Evolutionary conservation across 2,888 invertebrate species (phyloP).

Genomic region (Mesorhabditis belari): DNA sequence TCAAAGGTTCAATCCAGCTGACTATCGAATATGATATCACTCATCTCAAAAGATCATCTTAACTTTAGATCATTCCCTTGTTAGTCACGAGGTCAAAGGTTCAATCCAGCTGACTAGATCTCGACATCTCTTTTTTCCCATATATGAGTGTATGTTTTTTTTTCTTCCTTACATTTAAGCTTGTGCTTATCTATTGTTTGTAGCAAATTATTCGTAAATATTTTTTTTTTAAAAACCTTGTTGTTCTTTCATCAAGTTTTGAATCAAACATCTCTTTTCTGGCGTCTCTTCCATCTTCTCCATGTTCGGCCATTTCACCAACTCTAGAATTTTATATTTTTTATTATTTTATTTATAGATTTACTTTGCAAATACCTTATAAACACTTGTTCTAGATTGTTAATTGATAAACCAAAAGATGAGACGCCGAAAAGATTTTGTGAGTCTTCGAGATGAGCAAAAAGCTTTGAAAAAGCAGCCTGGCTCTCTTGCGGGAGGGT

Average conservation of each 20-base stretch:
- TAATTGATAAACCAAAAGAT: slow-evolving; percentile 42
- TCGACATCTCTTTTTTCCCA: too few species aligned
- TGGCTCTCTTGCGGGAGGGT: slow-evolving; percentile 14
- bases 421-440: slow-evolving; percentile 14
- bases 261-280: not conserved
- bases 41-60: too few species aligned
- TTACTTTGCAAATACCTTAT: slow-evolving; percentile 13
- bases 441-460: slow-evolving; percentile 31
- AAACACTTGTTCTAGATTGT: slow-evolving; percentile 48
- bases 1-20: too few species aligned
- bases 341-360: not conserved
- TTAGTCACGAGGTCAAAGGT: too few species aligned
- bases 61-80: too few species aligned
- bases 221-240: not conserved
- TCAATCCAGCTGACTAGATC: too few species aligned
- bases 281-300: slow-evolving; percentile 3
- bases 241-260: not conserved
- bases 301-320: slow-evolving; percentile 23
- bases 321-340: slow-evolving; percentile 12
- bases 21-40: too few species aligned
- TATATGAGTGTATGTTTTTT: too few species aligned
- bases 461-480: slow-evolving; percentile 14
- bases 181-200: too few species aligned
- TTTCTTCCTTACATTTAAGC: too few species aligned
- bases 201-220: too few species aligned